Conservation (phyloP, 2,797 vertebrate species). For the Melanogrammus aeglefinus region DNA sequence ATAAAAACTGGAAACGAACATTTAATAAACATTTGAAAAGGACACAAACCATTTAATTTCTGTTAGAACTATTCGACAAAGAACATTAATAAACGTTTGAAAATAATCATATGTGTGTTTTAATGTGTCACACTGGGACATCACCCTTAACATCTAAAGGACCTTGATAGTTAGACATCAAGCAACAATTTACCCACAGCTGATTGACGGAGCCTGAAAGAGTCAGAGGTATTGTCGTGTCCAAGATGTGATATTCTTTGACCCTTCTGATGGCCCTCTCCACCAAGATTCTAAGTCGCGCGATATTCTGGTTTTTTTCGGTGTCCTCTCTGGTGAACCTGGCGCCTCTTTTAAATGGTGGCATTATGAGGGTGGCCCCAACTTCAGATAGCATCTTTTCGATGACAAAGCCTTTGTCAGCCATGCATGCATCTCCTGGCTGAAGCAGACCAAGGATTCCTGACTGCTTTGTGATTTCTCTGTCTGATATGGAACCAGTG, state of each 20-base stretch:
- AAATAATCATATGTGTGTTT: not conserved
- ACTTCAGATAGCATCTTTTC: conserved; percentile 5
- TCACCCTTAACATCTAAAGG: not conserved
- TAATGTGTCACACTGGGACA: not conserved
- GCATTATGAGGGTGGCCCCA: conserved; percentile 12
- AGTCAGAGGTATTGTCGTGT: conserved; percentile 11
- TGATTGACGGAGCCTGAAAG: conserved; percentile 28
- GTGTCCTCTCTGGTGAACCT: not conserved
- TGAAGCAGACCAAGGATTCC: conserved; percentile 1
- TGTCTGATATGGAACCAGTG: conserved; percentile 15
- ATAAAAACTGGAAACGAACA: too few relatives aligned
- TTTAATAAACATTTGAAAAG: too few relatives aligned
- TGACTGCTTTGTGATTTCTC: not conserved
- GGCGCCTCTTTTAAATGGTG: conserved; percentile 6
- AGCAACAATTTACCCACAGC: conserved; percentile 4
- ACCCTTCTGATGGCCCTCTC: conserved; percentile 19
- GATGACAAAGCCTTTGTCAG: conserved; percentile 9
- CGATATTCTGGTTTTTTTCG: too few relatives aligned
- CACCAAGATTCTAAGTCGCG: too few relatives aligned
- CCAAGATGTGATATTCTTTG: conserved; percentile 30
- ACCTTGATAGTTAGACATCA: not conserved
- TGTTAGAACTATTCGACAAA: too few relatives aligned
- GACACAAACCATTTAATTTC: too few relatives aligned
- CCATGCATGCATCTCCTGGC: conserved; percentile 18
- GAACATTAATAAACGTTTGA: too few relatives aligned